Conservation (phyloP, 2,888 invertebrate genomes). For the Tenthredo distinguenda region DNA sequence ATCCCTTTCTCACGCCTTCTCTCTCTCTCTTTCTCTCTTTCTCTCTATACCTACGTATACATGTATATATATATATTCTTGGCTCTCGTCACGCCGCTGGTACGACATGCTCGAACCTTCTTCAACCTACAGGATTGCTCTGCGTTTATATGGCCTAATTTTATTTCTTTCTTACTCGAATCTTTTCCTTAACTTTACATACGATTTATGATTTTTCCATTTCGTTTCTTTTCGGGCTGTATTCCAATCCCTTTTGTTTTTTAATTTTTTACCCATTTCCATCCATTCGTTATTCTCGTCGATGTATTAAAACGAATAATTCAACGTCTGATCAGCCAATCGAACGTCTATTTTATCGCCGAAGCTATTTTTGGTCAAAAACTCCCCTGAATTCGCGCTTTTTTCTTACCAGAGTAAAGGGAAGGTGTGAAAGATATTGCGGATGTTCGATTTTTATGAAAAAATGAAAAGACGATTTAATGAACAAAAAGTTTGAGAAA, state of each 20-base stretch:
- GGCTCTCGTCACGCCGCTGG: conserved; percentile 12
- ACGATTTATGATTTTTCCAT: background rate
- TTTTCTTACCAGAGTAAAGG: no score
- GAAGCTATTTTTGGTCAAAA: no score
- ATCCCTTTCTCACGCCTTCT: background rate
- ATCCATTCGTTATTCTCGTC: no score
- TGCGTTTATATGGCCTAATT: background rate
- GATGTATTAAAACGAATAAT: no score
- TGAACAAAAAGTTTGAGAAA: background rate
- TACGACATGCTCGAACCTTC: conserved; percentile 35
- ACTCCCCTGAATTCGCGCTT: no score
- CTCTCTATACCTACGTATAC: background rate
- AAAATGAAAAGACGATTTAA: background rate
- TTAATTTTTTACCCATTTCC: no score
- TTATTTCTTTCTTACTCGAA: background rate
- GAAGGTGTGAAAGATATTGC: no score
- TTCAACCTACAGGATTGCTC: conserved; percentile 20
- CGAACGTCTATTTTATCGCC: no score
- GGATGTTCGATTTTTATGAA: background rate
- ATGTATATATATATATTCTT: background rate
- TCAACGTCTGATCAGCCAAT: no score
- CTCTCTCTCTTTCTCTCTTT: background rate
- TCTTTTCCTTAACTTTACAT: background rate
- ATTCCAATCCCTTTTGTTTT: background rate
- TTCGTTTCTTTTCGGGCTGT: background rate